A percentile compares a stretch with the other conserved stretches of the same genome.
Conservation (phyloP, 53 echinoderm and acorn worm species). For the Holothuria leucospilota region DNA sequence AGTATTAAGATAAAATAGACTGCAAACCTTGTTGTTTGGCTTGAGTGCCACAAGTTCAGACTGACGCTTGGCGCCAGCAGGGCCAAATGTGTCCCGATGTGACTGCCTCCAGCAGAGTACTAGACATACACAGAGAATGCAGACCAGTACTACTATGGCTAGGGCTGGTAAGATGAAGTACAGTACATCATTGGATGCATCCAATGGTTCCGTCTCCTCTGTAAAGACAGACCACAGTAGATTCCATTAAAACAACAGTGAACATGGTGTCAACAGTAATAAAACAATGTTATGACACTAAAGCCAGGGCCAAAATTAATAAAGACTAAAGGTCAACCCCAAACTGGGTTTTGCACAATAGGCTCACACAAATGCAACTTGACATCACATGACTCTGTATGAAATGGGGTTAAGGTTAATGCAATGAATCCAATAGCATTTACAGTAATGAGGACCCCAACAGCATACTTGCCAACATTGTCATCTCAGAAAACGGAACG, state of each 20-base stretch:
- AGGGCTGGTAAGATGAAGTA: conserved; percentile 95
- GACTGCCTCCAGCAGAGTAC: conserved; percentile 87
- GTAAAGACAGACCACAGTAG: background rate
- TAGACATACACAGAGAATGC: conserved; percentile 76
- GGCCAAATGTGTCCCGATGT: conserved; percentile 53
- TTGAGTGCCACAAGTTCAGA: conserved; percentile 86
- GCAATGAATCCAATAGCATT: too few species aligned
- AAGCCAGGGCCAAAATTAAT: too few species aligned
- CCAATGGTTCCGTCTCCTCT: background rate
- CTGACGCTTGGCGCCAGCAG: conserved; percentile 57
- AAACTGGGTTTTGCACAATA: too few species aligned
- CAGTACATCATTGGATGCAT: conserved; percentile 49
- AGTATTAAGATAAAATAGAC: background rate
- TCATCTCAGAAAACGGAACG: too few species aligned
- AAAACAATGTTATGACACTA: too few species aligned
- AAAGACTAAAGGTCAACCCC: too few species aligned
- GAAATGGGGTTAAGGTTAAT: too few species aligned
- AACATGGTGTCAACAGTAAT: background rate
- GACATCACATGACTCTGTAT: too few species aligned
- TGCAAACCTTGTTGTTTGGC: conserved; percentile 82
- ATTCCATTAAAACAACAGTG: background rate
- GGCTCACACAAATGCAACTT: too few species aligned
- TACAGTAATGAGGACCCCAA: too few species aligned
- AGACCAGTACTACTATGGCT: conserved; percentile 74
- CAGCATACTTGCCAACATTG: too few species aligned